These are phyloP conservation scores for Crossocerus cetratus DNA, from an alignment of 2,888 invertebrate species.

Conservation along the genomic window DNA sequence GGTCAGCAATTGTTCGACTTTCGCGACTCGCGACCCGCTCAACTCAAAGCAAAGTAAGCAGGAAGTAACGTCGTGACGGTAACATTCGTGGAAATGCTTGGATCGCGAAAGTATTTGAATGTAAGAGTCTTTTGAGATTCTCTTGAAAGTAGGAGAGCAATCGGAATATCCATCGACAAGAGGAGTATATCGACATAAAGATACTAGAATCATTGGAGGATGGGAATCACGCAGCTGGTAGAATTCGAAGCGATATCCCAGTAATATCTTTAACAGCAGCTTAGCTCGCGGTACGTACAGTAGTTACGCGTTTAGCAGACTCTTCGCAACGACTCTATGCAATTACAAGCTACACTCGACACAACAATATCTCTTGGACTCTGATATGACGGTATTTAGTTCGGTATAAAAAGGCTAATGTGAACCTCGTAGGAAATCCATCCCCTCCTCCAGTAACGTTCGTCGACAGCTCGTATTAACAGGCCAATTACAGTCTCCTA, in stretches of 20 bases:
- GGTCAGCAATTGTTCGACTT: neutral
- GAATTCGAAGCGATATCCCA: neutral
- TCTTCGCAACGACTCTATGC: neutral
- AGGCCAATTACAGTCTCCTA: slow-evolving; percentile 11
- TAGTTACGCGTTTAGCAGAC: neutral
- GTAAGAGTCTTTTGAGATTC: neutral
- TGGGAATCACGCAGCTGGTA: neutral
- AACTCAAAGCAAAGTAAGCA: too few species aligned
- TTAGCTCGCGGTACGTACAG: neutral
- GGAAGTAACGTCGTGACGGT: too few species aligned
- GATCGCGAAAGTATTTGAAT: neutral
- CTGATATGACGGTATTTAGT: slow-evolving; percentile 27
- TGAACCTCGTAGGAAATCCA: slow-evolving; percentile 19
- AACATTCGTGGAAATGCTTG: too few species aligned
- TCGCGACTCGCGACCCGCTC: too few species aligned
- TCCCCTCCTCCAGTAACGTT: slow-evolving; percentile 14
- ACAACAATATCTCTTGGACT: slow-evolving; percentile 7
- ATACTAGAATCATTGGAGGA: neutral
- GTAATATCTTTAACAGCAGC: neutral
- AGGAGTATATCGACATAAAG: neutral
- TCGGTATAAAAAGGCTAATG: slow-evolving; percentile 18
- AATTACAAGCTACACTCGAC: neutral
- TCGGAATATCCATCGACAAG: neutral
- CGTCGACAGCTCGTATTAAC: neutral
- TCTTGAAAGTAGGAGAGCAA: too few species aligned